A percentile compares a stretch with the other conserved stretches of the same genome.
Evolutionary conservation across 2,888 invertebrate species (phyloP).

Genomic region (Temnothorax rugatulus): DNA sequence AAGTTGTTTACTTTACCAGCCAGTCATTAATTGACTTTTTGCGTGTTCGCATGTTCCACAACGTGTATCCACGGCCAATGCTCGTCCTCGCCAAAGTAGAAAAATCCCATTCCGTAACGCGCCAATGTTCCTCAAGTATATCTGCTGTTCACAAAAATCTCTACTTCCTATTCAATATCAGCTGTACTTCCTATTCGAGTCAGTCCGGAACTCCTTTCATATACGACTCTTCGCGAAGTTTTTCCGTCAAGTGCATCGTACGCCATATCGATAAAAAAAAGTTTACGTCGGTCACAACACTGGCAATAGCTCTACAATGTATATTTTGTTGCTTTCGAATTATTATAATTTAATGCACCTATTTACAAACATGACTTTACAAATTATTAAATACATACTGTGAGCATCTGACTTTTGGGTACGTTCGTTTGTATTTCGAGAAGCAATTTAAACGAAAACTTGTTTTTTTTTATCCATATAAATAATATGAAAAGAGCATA

Average conservation of each 20-base stretch:
- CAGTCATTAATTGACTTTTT: constrained; percentile 48
- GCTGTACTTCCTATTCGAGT: constrained; percentile 35
- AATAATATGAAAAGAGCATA: not conserved
- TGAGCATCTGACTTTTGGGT: not conserved
- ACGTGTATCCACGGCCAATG: constrained; percentile 53
- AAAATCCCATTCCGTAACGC: constrained; percentile 43
- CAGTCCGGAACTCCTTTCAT: constrained; percentile 23
- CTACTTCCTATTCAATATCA: constrained; percentile 31
- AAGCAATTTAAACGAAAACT: not conserved
- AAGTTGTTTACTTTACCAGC: constrained; percentile 44
- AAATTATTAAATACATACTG: not conserved
- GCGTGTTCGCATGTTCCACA: constrained; percentile 32
- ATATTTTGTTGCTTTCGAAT: constrained; percentile 24
- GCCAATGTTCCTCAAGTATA: constrained; percentile 35
- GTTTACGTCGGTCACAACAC: not conserved
- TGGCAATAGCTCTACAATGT: not conserved
- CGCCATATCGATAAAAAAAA: not conserved
- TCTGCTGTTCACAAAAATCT: constrained; percentile 38
- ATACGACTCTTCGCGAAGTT: constrained; percentile 19
- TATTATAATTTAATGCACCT: constrained; percentile 20
- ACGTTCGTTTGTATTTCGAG: not conserved
- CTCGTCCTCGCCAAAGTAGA: constrained; percentile 56
- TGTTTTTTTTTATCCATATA: not conserved
- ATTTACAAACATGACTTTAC: constrained; percentile 4
- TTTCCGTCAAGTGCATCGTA: constrained; percentile 11